Percentiles rank a stretch among this genome's conserved stretches.
Evolutionary conservation across 2,113 vertebrate genomes (phyloP).

Genomic region (Calidris pugnax): DNA sequence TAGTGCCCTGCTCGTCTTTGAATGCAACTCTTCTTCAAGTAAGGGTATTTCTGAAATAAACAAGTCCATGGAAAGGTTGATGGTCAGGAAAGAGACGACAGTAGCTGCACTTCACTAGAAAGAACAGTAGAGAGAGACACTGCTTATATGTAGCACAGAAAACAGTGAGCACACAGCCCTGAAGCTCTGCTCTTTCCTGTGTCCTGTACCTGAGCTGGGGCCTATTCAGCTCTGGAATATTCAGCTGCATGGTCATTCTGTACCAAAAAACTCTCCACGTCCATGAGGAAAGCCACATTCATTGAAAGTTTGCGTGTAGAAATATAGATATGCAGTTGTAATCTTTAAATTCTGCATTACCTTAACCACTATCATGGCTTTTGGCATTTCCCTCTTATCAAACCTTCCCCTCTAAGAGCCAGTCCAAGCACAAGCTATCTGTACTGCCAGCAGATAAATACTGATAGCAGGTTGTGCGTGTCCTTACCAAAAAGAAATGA

Average conservation of each 20-base stretch:
- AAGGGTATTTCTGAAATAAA: background rate
- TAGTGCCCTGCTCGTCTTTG: background rate
- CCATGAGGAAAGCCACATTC: background rate
- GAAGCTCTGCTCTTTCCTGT: background rate
- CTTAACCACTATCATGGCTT: background rate
- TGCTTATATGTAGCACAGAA: background rate
- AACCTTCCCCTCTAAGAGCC: background rate
- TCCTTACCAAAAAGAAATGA: background rate
- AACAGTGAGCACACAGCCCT: background rate
- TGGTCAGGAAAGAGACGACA: background rate
- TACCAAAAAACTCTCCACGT: background rate
- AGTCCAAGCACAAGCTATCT: background rate
- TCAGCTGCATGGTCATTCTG: background rate
- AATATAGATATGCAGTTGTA: background rate
- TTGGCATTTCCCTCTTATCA: background rate
- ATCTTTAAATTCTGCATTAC: background rate
- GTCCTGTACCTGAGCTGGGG: background rate
- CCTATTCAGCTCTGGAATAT: background rate
- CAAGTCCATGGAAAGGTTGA: background rate
- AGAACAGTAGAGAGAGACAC: background rate
- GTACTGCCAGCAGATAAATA: background rate
- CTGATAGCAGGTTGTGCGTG: background rate
- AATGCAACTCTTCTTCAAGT: background rate
- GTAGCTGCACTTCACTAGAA: background rate
- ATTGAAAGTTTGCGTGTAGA: background rate